Percentiles rank a stretch among this genome's conserved stretches.
Evolutionary conservation across 2,888 invertebrate genomes (phyloP).

Genomic region (Conistra vaccinii): DNA sequence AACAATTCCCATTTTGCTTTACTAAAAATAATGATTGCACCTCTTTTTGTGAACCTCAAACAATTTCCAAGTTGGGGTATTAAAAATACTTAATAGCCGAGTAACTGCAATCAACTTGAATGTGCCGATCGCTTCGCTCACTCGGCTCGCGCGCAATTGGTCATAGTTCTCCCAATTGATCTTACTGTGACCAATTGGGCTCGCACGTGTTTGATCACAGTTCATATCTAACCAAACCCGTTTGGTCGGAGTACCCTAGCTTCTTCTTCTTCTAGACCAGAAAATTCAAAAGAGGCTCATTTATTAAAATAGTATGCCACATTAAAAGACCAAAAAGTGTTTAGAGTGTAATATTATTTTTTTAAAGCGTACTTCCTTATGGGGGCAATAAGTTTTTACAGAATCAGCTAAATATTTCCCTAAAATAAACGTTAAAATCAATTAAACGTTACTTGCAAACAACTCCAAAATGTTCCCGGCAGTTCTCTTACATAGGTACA

Average conservation of each 20-base stretch:
- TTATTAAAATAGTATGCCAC: not conserved
- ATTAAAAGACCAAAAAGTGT: not conserved
- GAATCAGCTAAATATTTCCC: not conserved
- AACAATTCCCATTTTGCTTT: not conserved
- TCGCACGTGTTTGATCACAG: not conserved
- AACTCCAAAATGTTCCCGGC: constrained; percentile 9
- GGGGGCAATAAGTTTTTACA: not conserved
- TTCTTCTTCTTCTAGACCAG: too few species aligned
- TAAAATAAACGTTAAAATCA: constrained; percentile 1
- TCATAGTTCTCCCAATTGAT: too few species aligned
- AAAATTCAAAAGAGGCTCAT: not conserved
- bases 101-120: not conserved
- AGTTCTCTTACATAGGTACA: constrained; percentile 57
- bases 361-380: not conserved
- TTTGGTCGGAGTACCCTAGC: not conserved
- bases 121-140: not conserved
- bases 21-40: not conserved
- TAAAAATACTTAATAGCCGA: not conserved
- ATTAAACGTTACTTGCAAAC: constrained; percentile 19
- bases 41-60: too few species aligned
- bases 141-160: not conserved
- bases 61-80: not conserved
- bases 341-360: not conserved
- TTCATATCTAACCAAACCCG: not conserved
- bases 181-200: too few species aligned